Conservation (phyloP, 2,797 vertebrate species). For the Typhlichthys eigenmanni region DNA sequence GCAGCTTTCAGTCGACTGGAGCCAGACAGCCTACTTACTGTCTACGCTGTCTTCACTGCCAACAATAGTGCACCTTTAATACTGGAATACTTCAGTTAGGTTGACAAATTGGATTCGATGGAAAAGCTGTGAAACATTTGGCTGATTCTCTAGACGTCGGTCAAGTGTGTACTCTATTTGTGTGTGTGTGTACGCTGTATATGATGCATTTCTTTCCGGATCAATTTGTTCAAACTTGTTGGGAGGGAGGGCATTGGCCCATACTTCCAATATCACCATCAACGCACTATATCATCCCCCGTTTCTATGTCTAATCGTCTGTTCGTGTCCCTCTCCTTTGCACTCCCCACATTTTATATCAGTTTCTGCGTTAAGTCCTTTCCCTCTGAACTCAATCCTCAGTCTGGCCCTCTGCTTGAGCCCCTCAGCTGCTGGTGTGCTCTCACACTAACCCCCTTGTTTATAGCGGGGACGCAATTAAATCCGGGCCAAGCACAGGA, state of each 20-base stretch:
- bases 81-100: conserved; percentile 39
- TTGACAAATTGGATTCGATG: conserved; percentile 42
- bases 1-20: conserved; percentile 67
- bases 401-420: conserved; percentile 81
- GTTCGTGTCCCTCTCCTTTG: conserved; percentile 61
- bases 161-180: no score
- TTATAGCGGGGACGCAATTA: conserved; percentile 89
- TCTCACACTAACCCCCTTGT: conserved; percentile 93
- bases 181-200: no score
- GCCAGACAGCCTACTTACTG: conserved; percentile 74
- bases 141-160: no score
- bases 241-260: neutral
- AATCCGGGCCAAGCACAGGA: conserved; percentile 85
- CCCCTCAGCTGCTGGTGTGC: conserved; percentile 86
- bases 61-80: conserved; percentile 51
- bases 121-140: conserved; percentile 26
- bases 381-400: conserved; percentile 80
- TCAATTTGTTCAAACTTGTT: neutral
- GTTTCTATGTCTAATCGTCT: conserved; percentile 50
- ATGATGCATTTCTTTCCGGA: neutral
- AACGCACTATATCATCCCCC: conserved; percentile 37
- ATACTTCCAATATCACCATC: conserved; percentile 52
- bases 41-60: conserved; percentile 41
- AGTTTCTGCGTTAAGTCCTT: conserved; percentile 75
- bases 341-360: conserved; percentile 70